Conservation (phyloP, 2,888 invertebrate species). For the Villa cingulata region DNA sequence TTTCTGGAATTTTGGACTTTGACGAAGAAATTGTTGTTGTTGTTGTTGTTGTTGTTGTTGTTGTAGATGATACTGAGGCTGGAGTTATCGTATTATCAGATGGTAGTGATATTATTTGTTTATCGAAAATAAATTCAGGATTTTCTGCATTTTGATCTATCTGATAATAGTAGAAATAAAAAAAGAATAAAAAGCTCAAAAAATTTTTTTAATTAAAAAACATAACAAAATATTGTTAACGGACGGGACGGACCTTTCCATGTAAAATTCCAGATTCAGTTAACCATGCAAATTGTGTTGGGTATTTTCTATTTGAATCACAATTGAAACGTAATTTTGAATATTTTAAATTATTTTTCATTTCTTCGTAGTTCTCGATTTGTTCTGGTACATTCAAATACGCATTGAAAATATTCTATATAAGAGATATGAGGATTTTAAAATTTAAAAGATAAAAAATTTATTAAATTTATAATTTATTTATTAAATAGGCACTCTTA, state of each 20-base stretch:
- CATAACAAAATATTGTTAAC: background rate
- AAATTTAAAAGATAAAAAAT: too few species aligned
- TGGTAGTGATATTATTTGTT: conserved; percentile 13
- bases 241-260: conserved; percentile 57
- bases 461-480: too few species aligned
- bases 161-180: conserved; percentile 7
- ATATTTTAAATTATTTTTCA: conserved; percentile 57
- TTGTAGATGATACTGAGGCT: too few species aligned
- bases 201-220: too few species aligned
- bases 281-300: conserved; percentile 77
- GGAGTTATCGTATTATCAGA: conserved; percentile 12
- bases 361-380: conserved; percentile 48
- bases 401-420: conserved; percentile 64
- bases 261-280: conserved; percentile 70
- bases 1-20: conserved; percentile 43
- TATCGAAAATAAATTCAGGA: conserved; percentile 14
- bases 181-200: too few species aligned
- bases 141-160: conserved; percentile 15
- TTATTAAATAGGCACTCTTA: too few species aligned
- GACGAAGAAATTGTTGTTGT: conserved; percentile 12
- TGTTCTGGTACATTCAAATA: conserved; percentile 58
- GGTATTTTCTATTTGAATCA: conserved; percentile 48
- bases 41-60: conserved; percentile 21
- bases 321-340: conserved; percentile 70
- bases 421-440: too few species aligned